phyloP scores from a whole-genome alignment of 92 coral and sea anemone genomes.

The Diadumene lineata region DNA sequence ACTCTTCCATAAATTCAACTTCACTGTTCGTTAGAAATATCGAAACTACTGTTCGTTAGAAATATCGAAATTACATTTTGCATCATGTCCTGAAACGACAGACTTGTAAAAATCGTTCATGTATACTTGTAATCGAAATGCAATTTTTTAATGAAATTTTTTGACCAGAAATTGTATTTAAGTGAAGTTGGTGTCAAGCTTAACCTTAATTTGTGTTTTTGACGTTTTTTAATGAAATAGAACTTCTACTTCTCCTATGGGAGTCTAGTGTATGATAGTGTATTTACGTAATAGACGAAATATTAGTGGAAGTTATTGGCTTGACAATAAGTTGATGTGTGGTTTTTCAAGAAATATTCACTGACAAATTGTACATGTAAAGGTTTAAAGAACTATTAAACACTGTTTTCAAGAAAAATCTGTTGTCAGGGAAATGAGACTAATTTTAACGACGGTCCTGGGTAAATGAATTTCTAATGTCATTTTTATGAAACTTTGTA shows the following conservation, averaged over 20 bases:
- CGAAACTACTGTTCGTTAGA: no score
- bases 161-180: slow-evolving; percentile 28
- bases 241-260: not conserved
- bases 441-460: no score
- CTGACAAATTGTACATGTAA: not conserved
- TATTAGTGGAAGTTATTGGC: not conserved
- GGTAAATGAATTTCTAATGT: no score
- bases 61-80: no score
- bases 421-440: no score
- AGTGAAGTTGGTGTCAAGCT: slow-evolving; percentile 11
- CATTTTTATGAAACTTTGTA: no score
- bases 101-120: not conserved
- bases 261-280: not conserved
- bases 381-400: not conserved
- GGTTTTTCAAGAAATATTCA: slow-evolving; percentile 27
- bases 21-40: no score
- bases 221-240: slow-evolving; percentile 1
- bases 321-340: slow-evolving; percentile 11
- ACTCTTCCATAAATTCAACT: no score
- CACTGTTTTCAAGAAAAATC: no score
- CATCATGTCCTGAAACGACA: no score
- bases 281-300: not conserved
- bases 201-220: slow-evolving; percentile 4
- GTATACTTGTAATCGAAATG: not conserved
- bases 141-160: slow-evolving; percentile 20